Percentiles rank a stretch among this genome's conserved stretches.
Conservation (phyloP, 1,140 invertebrate genomes). For the Pogonomyrmex barbatus region DNA sequence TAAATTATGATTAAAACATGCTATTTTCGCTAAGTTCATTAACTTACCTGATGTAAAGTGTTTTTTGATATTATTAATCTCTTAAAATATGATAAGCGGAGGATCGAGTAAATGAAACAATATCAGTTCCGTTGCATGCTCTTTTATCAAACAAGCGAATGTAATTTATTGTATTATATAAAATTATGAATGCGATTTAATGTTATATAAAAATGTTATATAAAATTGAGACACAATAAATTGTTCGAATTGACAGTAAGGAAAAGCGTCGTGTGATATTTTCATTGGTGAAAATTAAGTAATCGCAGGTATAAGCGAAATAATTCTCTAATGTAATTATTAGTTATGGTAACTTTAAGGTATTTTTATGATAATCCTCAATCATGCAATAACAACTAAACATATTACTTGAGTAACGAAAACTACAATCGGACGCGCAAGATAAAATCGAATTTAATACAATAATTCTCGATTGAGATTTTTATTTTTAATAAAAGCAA, state of each 20-base stretch:
- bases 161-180: neutral
- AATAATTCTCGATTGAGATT: neutral
- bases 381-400: slow-evolving; percentile 12
- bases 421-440: neutral
- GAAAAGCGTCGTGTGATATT: slow-evolving; percentile 9
- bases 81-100: neutral
- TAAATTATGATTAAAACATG: neutral
- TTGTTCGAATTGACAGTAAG: neutral
- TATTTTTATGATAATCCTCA: neutral
- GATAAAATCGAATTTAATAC: neutral
- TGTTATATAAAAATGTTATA: too few species aligned
- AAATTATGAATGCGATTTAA: neutral
- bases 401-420: slow-evolving; percentile 8
- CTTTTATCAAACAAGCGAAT: neutral
- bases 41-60: neutral
- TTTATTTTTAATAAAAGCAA: slow-evolving; percentile 16
- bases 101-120: neutral
- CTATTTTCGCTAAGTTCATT: neutral
- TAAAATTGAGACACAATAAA: neutral
- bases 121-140: too few species aligned
- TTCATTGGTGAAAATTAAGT: slow-evolving; percentile 35
- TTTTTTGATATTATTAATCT: neutral
- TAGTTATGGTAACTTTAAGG: slow-evolving; percentile 8
- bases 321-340: slow-evolving; percentile 7
- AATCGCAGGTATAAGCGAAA: slow-evolving; percentile 14